Percentiles rank a stretch among this genome's conserved stretches.
These are phyloP conservation scores for Meloidogyne floridensis DNA, from an alignment of 1,140 invertebrate genomes.

Conservation along the genomic window DNA sequence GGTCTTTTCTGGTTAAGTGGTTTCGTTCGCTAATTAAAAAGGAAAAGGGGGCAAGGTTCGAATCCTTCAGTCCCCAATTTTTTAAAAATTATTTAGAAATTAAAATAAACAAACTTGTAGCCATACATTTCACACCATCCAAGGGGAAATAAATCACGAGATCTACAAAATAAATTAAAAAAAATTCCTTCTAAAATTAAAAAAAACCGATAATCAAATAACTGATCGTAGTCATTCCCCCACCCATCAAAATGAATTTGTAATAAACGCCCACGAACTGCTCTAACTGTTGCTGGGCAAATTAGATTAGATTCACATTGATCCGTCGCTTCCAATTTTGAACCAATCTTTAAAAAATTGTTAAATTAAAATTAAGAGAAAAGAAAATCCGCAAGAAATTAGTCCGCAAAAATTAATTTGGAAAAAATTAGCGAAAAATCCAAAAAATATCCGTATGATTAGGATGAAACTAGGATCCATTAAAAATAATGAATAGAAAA, in stretches of 20 bases:
- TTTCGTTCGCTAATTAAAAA: no score
- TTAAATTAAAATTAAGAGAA: background rate
- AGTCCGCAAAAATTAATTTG: no score
- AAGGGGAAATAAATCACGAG: conserved; percentile 42
- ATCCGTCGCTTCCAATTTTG: conserved; percentile 38
- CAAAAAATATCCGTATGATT: no score
- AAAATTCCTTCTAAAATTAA: background rate
- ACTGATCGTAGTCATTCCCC: conserved; percentile 34
- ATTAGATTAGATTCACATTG: conserved; percentile 39
- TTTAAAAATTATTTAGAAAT: no score
- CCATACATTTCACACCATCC: conserved; percentile 46
- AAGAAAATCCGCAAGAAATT: no score
- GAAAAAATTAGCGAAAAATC: no score
- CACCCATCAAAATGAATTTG: conserved; percentile 43
- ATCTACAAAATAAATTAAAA: conserved; percentile 2
- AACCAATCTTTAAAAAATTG: conserved; percentile 29
- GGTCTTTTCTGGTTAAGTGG: no score
- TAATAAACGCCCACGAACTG: conserved; percentile 35
- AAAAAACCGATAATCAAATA: conserved; percentile 40
- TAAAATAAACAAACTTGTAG: conserved; percentile 17
- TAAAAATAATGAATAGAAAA: no score
- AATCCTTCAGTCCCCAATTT: no score
- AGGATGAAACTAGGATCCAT: no score
- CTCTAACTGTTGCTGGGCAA: conserved; percentile 34
- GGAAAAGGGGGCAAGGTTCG: no score